Conservation (phyloP, 2,888 invertebrate species). For the Eulithis prunata region DNA sequence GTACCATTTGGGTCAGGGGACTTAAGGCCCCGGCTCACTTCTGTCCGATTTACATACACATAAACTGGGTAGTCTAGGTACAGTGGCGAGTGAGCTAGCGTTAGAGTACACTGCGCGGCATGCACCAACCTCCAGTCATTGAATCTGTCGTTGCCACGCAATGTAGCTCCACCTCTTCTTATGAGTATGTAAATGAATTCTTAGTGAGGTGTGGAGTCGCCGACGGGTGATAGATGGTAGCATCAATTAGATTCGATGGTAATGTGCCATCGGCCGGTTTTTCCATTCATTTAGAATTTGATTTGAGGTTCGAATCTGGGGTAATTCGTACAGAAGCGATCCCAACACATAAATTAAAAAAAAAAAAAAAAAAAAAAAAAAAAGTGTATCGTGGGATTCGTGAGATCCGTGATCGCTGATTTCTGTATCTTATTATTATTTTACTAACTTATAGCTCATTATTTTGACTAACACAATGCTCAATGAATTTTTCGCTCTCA, state of each 20-base stretch:
- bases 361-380: too few species aligned
- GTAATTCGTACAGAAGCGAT: background rate
- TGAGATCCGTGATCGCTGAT: background rate
- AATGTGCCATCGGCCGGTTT: slow-evolving; percentile 8
- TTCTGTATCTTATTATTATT: background rate
- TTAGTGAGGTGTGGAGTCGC: slow-evolving; percentile 7
- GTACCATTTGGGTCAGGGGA: background rate
- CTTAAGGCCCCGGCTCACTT: background rate
- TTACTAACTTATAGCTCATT: background rate
- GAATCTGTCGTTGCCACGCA: too few species aligned
- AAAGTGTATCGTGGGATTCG: slow-evolving; percentile 12
- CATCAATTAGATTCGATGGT: slow-evolving; percentile 14
- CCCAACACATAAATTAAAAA: background rate
- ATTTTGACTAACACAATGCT: too few species aligned
- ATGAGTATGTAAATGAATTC: too few species aligned
- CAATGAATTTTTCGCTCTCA: too few species aligned
- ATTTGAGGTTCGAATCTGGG: slow-evolving; percentile 5
- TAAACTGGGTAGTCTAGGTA: too few species aligned
- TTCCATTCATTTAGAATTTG: slow-evolving; percentile 10
- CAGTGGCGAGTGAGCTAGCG: too few species aligned
- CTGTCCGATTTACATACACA: background rate
- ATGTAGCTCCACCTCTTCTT: too few species aligned
- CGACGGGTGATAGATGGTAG: slow-evolving; percentile 18
- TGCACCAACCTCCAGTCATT: too few species aligned
- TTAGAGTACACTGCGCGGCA: too few species aligned